phyloP scores from a whole-genome alignment of 2,113 vertebrate species.

The Crotalus viridis region DNA sequence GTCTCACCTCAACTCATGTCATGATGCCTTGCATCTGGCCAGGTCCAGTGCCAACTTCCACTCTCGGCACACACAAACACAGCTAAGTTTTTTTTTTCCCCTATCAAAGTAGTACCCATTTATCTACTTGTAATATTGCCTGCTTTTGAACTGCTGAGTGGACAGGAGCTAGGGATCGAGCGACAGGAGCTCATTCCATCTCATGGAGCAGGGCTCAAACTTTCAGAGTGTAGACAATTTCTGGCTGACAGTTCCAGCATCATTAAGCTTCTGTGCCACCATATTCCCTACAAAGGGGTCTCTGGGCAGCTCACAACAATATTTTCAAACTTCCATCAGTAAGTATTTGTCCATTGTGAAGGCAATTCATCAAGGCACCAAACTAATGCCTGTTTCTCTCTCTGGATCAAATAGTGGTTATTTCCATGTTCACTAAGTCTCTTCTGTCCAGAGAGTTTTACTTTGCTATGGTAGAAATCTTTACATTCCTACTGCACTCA shows the following conservation, averaged over 20 bases:
- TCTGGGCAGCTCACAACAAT: slow-evolving; percentile 11
- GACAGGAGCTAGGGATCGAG: background rate
- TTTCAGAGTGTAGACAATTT: background rate
- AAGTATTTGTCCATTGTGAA: slow-evolving; percentile 36
- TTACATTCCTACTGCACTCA: slow-evolving; percentile 14
- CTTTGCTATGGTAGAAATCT: slow-evolving; percentile 56
- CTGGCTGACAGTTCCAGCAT: background rate
- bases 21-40: background rate
- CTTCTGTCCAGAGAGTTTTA: slow-evolving; percentile 48
- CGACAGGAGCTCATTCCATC: background rate
- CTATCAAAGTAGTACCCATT: background rate
- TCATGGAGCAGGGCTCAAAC: background rate
- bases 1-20: background rate
- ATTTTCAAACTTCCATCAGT: slow-evolving; percentile 46
- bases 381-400: slow-evolving; percentile 47
- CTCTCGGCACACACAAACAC: background rate
- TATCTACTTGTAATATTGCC: background rate
- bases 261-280: background rate
- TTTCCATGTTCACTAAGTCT: slow-evolving; percentile 29
- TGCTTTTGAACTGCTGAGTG: background rate
- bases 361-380: slow-evolving; percentile 54
- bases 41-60: background rate
- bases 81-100: background rate
- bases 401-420: slow-evolving; percentile 46
- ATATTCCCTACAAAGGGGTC: background rate